These are phyloP conservation scores for Heliconius congener DNA, from an alignment of 1,140 invertebrate genomes.

Conservation along the genomic window DNA sequence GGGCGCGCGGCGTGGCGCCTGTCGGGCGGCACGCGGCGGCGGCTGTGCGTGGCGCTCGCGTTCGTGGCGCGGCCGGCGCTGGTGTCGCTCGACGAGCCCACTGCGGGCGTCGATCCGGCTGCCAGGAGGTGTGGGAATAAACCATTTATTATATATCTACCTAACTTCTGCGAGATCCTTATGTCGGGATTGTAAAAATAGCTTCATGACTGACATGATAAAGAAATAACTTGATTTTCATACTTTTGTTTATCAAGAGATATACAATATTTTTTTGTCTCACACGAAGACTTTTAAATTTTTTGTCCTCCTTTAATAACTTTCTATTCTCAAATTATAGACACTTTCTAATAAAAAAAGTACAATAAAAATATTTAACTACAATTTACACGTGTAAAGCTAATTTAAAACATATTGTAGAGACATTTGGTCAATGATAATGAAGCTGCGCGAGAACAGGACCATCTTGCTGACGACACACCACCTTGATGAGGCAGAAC, in stretches of 20 bases:
- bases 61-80: slow-evolving; percentile 89
- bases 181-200: too few species aligned
- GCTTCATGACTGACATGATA: too few species aligned
- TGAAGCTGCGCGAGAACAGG: slow-evolving; percentile 84
- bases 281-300: too few species aligned
- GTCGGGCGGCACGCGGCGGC: slow-evolving; percentile 84
- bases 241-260: too few species aligned
- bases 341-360: too few species aligned
- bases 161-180: background rate
- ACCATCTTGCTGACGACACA: slow-evolving; percentile 89
- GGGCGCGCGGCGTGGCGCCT: slow-evolving; percentile 81
- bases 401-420: slow-evolving; percentile 55
- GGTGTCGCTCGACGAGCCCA: slow-evolving; percentile 91
- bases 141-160: background rate
- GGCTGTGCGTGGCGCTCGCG: slow-evolving; percentile 85
- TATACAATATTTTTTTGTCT: too few species aligned
- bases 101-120: slow-evolving; percentile 90
- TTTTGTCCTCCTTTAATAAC: too few species aligned
- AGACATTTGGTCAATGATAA: slow-evolving; percentile 89
- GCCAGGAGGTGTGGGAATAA: slow-evolving; percentile 78
- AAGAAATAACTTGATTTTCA: too few species aligned
- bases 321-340: too few species aligned
- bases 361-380: too few species aligned
- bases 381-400: too few species aligned
- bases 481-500: slow-evolving; percentile 86